Evolutionary conservation across 2,797 vertebrate species (phyloP).

Genomic region (Phrynocephalus forsythii): DNA sequence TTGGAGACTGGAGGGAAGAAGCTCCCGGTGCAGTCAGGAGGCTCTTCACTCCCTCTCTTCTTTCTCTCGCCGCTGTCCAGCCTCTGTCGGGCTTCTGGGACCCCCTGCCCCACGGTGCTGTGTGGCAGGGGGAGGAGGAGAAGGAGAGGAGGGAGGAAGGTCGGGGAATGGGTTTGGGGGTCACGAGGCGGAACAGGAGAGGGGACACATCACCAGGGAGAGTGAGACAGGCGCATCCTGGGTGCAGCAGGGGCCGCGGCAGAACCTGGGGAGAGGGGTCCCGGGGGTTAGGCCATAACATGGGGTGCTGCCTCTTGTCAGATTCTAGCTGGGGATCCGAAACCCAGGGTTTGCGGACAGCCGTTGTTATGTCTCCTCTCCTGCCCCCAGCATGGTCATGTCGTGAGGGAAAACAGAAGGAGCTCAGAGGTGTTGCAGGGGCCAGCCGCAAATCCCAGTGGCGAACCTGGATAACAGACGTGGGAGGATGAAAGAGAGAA

Average conservation of each 20-base stretch:
- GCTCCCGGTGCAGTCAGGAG: too few species aligned
- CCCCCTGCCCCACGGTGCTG: neutral
- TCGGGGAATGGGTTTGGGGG: too few species aligned
- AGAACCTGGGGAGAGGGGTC: neutral
- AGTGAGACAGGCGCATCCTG: neutral
- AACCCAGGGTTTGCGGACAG: neutral
- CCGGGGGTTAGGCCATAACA: neutral
- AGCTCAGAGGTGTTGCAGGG: neutral
- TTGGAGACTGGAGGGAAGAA: too few species aligned
- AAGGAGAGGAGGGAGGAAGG: neutral
- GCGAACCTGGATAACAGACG: accelerated
- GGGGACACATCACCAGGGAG: too few species aligned
- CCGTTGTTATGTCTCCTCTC: too few species aligned
- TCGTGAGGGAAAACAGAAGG: neutral
- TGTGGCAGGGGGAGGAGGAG: neutral
- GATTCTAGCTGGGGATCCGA: neutral
- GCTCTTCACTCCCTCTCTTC: too few species aligned
- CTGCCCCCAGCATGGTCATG: neutral
- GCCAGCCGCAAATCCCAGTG: too few species aligned
- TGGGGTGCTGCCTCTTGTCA: neutral
- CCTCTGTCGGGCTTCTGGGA: too few species aligned
- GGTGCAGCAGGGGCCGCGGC: neutral
- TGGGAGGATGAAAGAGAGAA: neutral
- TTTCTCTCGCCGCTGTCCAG: too few species aligned
- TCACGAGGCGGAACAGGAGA: too few species aligned